Conservation (phyloP, 2,113 vertebrate species). For the Oenanthe oenanthe region DNA sequence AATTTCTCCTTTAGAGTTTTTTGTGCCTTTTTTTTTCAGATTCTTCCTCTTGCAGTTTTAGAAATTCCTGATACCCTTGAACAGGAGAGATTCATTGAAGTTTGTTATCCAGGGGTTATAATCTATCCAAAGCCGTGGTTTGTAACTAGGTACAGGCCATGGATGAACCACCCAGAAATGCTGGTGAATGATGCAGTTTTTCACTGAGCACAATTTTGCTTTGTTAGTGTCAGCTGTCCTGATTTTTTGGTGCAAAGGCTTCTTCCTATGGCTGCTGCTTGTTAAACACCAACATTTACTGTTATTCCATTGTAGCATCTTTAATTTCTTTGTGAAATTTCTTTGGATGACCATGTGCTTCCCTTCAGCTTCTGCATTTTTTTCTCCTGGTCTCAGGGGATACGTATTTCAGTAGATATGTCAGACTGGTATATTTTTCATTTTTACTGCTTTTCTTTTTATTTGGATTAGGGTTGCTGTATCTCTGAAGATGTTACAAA, state of each 20-base stretch:
- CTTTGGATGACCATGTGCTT: background rate
- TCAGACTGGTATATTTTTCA: background rate
- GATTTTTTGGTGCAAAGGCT: background rate
- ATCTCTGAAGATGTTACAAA: background rate
- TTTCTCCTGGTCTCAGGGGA: background rate
- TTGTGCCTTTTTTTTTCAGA: background rate
- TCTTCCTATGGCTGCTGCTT: background rate
- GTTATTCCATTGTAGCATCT: background rate
- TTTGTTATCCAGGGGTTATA: background rate
- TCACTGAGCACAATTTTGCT: background rate
- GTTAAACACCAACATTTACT: background rate
- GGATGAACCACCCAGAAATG: background rate
- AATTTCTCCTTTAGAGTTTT: background rate
- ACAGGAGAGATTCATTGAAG: background rate
- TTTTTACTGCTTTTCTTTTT: background rate
- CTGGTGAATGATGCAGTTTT: background rate
- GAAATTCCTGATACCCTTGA: background rate
- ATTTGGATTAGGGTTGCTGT: background rate
- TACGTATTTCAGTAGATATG: background rate
- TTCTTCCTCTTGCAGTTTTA: background rate
- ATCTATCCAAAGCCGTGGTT: background rate
- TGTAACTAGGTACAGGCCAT: accelerated
- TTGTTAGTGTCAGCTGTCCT: background rate
- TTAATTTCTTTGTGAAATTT: background rate
- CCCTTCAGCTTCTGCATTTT: background rate